Conservation (phyloP, 2,797 vertebrate species). For the Streptopelia turtur region DNA sequence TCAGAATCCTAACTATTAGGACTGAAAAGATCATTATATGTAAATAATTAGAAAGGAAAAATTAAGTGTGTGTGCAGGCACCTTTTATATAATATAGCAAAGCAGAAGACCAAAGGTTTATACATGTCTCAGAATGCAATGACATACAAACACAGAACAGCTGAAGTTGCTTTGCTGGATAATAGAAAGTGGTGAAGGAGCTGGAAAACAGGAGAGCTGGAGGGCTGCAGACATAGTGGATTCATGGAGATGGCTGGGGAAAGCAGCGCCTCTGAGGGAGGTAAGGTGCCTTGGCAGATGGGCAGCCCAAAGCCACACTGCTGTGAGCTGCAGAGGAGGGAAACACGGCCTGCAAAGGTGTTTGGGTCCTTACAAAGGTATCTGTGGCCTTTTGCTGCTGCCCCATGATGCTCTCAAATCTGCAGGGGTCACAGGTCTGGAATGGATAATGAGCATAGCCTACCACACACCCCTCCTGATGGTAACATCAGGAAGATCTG, state of each 20-base stretch:
- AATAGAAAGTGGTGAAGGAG: neutral
- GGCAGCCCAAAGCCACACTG: neutral
- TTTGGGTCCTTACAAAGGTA: neutral
- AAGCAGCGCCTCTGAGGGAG: neutral
- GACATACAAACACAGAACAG: neutral
- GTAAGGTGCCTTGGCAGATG: neutral
- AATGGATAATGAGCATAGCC: rapidly evolving
- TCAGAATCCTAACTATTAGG: neutral
- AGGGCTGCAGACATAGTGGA: neutral
- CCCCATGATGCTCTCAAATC: neutral
- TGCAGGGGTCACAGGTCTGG: neutral
- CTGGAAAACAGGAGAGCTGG: neutral
- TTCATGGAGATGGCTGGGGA: neutral
- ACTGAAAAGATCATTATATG: neutral
- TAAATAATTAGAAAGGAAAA: neutral
- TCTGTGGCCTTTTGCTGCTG: neutral
- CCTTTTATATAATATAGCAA: neutral
- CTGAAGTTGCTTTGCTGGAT: neutral
- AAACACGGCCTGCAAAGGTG: neutral
- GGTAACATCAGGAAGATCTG: neutral
- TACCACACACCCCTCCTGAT: neutral
- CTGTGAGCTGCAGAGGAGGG: neutral
- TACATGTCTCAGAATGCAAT: neutral
- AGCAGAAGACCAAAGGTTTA: neutral
- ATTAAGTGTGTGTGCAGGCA: neutral